Evolutionary conservation across 2,888 invertebrate species (phyloP), one percentile per base, ranked within the genome.

Genomic region (Apamea anceps): DNA sequence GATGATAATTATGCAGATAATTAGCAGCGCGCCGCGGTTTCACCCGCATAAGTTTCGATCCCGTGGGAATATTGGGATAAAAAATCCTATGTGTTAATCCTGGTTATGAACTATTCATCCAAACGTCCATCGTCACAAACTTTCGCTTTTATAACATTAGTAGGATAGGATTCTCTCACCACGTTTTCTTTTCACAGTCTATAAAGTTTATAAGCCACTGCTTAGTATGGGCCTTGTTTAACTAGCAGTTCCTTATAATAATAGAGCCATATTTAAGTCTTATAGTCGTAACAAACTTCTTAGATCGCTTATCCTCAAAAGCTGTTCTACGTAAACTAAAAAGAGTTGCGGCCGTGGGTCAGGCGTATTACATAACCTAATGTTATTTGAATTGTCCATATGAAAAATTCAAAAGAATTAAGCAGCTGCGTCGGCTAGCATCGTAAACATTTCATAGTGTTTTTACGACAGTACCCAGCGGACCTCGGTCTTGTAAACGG

Each of bases 371-470:
- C 84, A 88, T 86, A 85, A 88, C 85, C 78, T 89, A 81, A 88
- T 89, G 83, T 89, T 85, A 87, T 90, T 89, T 87, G 89, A 88
- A 90, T 90, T 89, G 89, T 88, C 88, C 84, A 81, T 89, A 90
- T 92, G 88, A 93, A 93, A 92, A 91, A 92, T 93, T 92, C 92
- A 92, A 89, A 91, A 89, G 92, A 91, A 91, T 92, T 92, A 92
- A 93, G 90, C 91, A 91, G 90, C 91, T 89, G 91, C 90, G 89
- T 91, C 89, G 89, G 90, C 89, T 88, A 88, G 89, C 84, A 85
- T 85, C 93, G 93, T 94, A 94, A 94, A 94, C 92, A 91, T 94
- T 93, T 94, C 93, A 92, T 92, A 92, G 91, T 92, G 92, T 91
- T 94, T 94, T 94, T 94, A 94, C 93, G 94, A 93, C 88, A 89